Evolutionary conservation across 2,888 invertebrate species (phyloP), one percentile per base, ranked within the genome.

Genomic region (Oxyteleia sp.): DNA sequence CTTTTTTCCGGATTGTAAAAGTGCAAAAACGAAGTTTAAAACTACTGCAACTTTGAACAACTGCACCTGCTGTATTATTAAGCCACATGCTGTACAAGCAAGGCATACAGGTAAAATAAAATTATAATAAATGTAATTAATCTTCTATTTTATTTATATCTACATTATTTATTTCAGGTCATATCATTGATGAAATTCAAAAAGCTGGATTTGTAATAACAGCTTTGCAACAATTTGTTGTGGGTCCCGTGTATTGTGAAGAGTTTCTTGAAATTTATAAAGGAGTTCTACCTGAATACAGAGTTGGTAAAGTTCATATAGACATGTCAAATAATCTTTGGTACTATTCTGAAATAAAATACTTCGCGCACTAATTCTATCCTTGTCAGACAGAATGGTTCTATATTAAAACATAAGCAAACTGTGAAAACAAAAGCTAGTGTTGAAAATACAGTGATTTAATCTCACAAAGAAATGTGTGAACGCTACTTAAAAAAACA

Each of bases 231-330:
- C 96, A 97, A 95, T 95, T 96, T 87, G 94, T 96, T 80, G 94
- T 99, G 88, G 97, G 97, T 88, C 96, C 96, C 82, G 95, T 96
- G 0, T 97, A 98, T 92, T 97, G 98, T 4, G 97, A 97, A 88
- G 98, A 98, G 92, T 98, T 98, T 94, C 96, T 97, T 90, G 98
- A 98, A 94, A 96, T 98, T 2, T 99, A 99, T 93, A 97, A 97
- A 92, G 98, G 98, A 0, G 97, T 98, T 63, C 95, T 97, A 38
- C 95, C 96, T 0, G 97, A 98, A 89, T 97, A 96, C 91, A 95
- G 95, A 92, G 96, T 96, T 90, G 89, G 93, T 63, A 35, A 11
- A 68, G 4, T 49, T 16, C n/a, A 18, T 32, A 5, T 32, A 32
- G 8, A 32, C n/a, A n/a, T n/a, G n/a, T n/a, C n/a, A n/a, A n/a